These are phyloP conservation scores for Phoxinus phoxinus DNA, from an alignment of 2,113 vertebrate species.

Conservation along the genomic window DNA sequence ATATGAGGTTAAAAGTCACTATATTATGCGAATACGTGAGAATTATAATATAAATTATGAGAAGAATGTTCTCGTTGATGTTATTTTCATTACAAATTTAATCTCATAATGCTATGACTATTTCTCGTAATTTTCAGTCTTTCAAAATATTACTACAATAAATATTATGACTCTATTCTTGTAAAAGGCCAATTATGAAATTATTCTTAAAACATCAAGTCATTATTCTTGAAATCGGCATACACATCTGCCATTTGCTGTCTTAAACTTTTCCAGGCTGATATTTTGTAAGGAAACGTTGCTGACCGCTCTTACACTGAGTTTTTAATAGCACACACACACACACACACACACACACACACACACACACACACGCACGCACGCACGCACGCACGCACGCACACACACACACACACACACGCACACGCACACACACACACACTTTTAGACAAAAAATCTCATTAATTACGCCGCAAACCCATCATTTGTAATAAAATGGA, in stretches of 20 bases:
- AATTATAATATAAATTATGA: neutral
- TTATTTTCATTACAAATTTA: neutral
- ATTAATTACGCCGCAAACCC: neutral
- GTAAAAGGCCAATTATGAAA: neutral
- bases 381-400: neutral
- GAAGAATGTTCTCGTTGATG: neutral
- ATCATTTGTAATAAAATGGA: neutral
- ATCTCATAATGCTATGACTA: neutral
- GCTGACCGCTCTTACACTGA: neutral
- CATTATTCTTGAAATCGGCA: neutral
- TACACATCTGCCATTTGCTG: neutral
- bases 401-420: neutral
- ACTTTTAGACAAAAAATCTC: slow-evolving; percentile 4
- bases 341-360: neutral
- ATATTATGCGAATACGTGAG: too few relatives aligned
- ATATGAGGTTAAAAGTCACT: neutral
- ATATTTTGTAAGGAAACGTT: neutral
- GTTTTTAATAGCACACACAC: neutral
- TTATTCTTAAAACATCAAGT: neutral
- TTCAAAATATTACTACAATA: neutral
- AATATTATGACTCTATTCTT: neutral
- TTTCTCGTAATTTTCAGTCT: neutral
- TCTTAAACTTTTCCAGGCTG: slow-evolving; percentile 12
- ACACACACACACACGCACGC: neutral
- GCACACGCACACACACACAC: neutral